A percentile compares a stretch with the other conserved stretches of the same genome.
Conservation (phyloP, 1,140 invertebrate genomes). For the Platyscapa corneri region DNA sequence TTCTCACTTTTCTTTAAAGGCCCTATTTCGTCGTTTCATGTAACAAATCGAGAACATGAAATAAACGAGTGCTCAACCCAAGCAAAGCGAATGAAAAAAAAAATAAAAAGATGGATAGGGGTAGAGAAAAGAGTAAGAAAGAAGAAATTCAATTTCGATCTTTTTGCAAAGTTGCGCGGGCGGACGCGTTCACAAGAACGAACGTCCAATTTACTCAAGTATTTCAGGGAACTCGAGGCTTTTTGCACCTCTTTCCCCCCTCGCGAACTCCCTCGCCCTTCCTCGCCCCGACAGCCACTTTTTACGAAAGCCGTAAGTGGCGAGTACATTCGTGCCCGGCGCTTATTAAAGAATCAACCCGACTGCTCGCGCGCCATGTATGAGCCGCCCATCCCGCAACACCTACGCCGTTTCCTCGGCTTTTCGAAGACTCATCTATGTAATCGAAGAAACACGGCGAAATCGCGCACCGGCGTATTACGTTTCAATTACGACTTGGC, state of each 20-base stretch:
- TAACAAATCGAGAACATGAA: conserved; percentile 44
- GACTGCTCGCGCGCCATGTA: neutral
- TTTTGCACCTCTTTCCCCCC: conserved; percentile 6
- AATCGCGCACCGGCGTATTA: conserved; percentile 21
- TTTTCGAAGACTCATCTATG: conserved; percentile 46
- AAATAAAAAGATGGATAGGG: neutral
- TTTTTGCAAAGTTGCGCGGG: conserved; percentile 46
- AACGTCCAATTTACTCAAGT: conserved; percentile 53
- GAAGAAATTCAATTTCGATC: conserved; percentile 53
- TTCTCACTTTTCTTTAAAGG: conserved; percentile 25
- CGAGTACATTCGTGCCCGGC: conserved; percentile 41
- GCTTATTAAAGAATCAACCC: conserved; percentile 51
- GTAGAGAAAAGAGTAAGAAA: neutral
- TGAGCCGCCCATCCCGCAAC: no score
- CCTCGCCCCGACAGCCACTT: conserved; percentile 30
- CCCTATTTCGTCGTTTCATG: conserved; percentile 34
- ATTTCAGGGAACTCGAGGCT: conserved; percentile 48
- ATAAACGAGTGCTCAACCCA: neutral
- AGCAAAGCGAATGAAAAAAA: neutral
- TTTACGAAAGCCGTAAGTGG: conserved; percentile 47
- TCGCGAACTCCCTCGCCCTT: neutral
- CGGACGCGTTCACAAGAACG: conserved; percentile 32
- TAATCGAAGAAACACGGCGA: conserved; percentile 34
- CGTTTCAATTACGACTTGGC: conserved; percentile 47
- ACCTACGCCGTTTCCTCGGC: neutral